Evolutionary conservation across 2,797 vertebrate species (phyloP).

Genomic region (Naso thynnoides): DNA sequence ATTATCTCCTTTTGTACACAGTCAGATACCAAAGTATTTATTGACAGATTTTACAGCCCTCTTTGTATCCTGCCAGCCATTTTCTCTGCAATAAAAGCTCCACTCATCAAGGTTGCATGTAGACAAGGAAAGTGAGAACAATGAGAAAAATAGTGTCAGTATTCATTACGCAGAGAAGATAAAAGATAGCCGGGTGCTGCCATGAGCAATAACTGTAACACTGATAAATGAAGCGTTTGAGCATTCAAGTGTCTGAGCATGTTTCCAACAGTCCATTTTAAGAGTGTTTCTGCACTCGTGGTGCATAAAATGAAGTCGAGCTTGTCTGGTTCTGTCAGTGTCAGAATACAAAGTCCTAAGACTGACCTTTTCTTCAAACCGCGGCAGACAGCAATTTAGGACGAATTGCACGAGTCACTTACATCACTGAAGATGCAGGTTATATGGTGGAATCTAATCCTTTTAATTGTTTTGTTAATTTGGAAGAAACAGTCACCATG

Average conservation of each 20-base stretch:
- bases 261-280: slow-evolving; percentile 69
- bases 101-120: slow-evolving; percentile 50
- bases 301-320: slow-evolving; percentile 68
- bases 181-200: slow-evolving; percentile 75
- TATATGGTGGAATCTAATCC: slow-evolving; percentile 1
- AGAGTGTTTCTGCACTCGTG: slow-evolving; percentile 56
- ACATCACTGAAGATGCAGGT: slow-evolving; percentile 27
- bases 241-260: slow-evolving; percentile 72
- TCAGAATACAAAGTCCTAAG: slow-evolving; percentile 56
- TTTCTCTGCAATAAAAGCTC: slow-evolving; percentile 34
- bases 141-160: slow-evolving; percentile 69
- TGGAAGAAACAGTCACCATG: not conserved
- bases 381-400: slow-evolving; percentile 44
- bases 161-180: slow-evolving; percentile 68
- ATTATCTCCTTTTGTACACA: slow-evolving; percentile 50
- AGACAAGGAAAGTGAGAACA: slow-evolving; percentile 63
- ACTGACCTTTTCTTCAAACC: slow-evolving; percentile 58
- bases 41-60: slow-evolving; percentile 47
- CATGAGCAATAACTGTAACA: slow-evolving; percentile 72
- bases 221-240: slow-evolving; percentile 77
- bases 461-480: not conserved
- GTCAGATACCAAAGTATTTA: slow-evolving; percentile 46
- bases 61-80: slow-evolving; percentile 19
- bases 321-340: slow-evolving; percentile 65
- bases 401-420: slow-evolving; percentile 39